A percentile compares a stretch with the other conserved stretches of the same genome.
phyloP scores from a whole-genome alignment of 2,797 vertebrate species.

The Zenarchopterus dispar region DNA sequence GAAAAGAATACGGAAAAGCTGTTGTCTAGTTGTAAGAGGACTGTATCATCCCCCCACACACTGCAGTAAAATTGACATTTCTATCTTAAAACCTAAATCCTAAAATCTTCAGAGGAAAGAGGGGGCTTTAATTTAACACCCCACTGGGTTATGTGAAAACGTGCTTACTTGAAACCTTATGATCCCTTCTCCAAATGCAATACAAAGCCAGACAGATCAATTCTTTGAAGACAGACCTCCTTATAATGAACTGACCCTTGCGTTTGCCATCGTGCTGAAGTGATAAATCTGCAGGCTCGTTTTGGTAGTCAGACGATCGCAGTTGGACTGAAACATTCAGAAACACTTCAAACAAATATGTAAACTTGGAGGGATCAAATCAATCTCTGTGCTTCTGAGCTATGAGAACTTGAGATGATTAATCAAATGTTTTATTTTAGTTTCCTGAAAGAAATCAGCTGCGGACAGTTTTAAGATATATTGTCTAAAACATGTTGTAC shows the following conservation, averaged over 20 bases:
- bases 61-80: neutral
- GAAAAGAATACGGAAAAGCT: too few relatives aligned
- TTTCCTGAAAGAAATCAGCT: too few relatives aligned
- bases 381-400: neutral
- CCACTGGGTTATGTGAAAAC: conserved; percentile 28
- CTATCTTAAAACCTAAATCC: neutral
- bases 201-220: conserved; percentile 9
- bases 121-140: conserved; percentile 11
- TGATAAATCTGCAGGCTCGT: conserved; percentile 2
- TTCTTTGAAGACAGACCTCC: neutral
- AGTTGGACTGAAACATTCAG: conserved; percentile 12
- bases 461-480: too few relatives aligned
- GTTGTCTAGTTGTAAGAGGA: too few relatives aligned
- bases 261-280: neutral
- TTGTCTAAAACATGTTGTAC: too few relatives aligned
- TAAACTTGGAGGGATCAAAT: neutral
- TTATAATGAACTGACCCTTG: neutral
- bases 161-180: conserved; percentile 26
- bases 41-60: too few relatives aligned
- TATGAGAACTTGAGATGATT: neutral
- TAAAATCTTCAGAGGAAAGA: neutral
- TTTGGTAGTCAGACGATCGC: conserved; percentile 18
- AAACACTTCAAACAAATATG: conserved; percentile 20
- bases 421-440: neutral
- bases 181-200: conserved; percentile 19